A percentile compares a stretch with the other conserved stretches of the same genome.
Conservation (phyloP, 2,888 invertebrate species). For the Ganaspis brasiliensis region DNA sequence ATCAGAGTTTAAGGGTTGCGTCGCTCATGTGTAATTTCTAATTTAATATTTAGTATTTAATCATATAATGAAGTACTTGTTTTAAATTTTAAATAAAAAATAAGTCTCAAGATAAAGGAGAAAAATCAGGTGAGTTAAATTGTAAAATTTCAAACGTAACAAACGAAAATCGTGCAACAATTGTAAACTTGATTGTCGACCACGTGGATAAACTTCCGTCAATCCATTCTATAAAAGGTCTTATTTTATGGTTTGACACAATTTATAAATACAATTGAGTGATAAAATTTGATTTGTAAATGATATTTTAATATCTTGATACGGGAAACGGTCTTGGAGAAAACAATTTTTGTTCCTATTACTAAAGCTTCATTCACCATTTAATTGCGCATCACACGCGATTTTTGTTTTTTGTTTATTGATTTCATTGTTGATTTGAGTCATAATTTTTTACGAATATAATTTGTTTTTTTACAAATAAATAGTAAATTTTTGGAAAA, state of each 20-base stretch:
- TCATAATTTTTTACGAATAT: too few relatives aligned
- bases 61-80: neutral
- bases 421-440: too few relatives aligned
- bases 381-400: neutral
- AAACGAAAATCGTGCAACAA: neutral
- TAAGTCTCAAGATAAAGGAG: too few relatives aligned
- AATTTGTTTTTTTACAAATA: too few relatives aligned
- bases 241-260: neutral
- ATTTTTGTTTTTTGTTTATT: neutral
- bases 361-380: neutral
- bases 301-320: neutral
- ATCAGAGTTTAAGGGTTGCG: neutral
- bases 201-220: slow-evolving; percentile 18
- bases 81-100: neutral
- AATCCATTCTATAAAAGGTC: neutral
- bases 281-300: neutral
- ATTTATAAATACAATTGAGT: slow-evolving; percentile 10
- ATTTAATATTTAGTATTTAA: neutral
- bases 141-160: neutral
- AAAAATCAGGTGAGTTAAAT: neutral
- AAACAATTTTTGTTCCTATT: neutral
- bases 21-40: neutral
- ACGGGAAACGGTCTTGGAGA: slow-evolving; percentile 8
- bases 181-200: neutral
- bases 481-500: too few relatives aligned